These are phyloP conservation scores for Perognathus longimembris DNA, from an alignment of 2,113 vertebrate species.

Conservation along the genomic window DNA sequence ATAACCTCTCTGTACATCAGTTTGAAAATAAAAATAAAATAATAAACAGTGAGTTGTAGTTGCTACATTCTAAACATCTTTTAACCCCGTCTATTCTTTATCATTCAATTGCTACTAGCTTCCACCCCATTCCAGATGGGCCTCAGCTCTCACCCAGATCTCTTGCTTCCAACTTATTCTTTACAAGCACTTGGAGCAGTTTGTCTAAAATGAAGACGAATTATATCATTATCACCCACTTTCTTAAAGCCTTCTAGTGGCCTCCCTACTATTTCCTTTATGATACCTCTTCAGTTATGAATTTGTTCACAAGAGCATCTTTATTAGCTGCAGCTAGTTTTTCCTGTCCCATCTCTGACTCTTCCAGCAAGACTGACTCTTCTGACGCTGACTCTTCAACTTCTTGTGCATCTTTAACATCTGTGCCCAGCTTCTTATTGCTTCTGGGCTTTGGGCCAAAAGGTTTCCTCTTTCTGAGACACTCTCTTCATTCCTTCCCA, in stretches of 20 bases:
- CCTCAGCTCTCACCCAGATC: background rate
- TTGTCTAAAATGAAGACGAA: background rate
- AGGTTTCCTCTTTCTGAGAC: background rate
- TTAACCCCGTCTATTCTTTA: background rate
- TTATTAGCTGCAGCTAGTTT: background rate
- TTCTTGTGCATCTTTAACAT: background rate
- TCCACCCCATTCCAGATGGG: background rate
- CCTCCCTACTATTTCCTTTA: background rate
- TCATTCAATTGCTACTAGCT: background rate
- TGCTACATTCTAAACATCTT: background rate
- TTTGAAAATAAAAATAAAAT: too few species aligned
- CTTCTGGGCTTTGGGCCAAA: background rate
- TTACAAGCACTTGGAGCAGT: background rate
- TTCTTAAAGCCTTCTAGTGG: constrained; percentile 21
- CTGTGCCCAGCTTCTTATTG: background rate
- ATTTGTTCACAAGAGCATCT: background rate
- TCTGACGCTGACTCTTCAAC: background rate
- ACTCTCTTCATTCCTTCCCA: background rate
- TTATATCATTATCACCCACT: background rate
- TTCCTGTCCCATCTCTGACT: background rate
- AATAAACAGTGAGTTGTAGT: background rate
- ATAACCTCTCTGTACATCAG: too few species aligned
- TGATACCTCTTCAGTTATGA: background rate
- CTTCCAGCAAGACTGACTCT: background rate
- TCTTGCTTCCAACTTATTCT: background rate